A percentile compares a stretch with the other conserved stretches of the same genome.
Conservation (phyloP, 2,113 vertebrate species). For the Aphelocoma coerulescens region DNA sequence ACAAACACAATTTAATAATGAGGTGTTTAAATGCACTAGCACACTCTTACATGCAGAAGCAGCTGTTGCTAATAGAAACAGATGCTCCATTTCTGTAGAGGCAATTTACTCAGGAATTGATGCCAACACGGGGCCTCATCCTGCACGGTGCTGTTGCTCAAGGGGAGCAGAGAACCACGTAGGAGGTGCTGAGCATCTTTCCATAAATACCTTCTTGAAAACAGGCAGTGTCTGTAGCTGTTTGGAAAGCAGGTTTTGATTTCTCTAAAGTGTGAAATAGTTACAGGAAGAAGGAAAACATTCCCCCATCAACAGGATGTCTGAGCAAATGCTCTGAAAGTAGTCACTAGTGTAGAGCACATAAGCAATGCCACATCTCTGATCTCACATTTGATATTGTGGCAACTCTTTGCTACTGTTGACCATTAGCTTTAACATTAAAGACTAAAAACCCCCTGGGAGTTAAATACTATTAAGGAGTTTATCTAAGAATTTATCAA, state of each 20-base stretch:
- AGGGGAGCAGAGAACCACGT: not conserved
- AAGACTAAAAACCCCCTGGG: not conserved
- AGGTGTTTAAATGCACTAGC: not conserved
- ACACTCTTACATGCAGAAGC: not conserved
- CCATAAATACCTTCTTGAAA: not conserved
- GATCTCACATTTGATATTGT: not conserved
- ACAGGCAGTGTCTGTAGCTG: not conserved
- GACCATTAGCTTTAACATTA: not conserved
- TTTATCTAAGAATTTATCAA: not conserved
- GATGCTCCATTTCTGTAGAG: not conserved
- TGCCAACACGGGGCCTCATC: not conserved
- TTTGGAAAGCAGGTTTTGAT: not conserved
- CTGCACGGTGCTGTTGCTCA: not conserved
- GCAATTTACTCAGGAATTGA: not conserved
- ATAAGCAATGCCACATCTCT: not conserved
- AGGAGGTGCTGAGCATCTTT: not conserved
- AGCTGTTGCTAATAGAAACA: constrained; percentile 51
- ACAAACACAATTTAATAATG: not conserved
- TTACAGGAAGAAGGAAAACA: not conserved
- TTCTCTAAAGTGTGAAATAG: not conserved
- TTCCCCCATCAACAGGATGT: not conserved
- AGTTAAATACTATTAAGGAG: not conserved
- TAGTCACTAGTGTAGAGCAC: not conserved
- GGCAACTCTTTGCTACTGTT: not conserved
- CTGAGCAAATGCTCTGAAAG: not conserved